Evolutionary conservation across 2,888 invertebrate species (phyloP), one percentile per base, ranked within the genome.

Genomic region (Onchidella celtica): DNA sequence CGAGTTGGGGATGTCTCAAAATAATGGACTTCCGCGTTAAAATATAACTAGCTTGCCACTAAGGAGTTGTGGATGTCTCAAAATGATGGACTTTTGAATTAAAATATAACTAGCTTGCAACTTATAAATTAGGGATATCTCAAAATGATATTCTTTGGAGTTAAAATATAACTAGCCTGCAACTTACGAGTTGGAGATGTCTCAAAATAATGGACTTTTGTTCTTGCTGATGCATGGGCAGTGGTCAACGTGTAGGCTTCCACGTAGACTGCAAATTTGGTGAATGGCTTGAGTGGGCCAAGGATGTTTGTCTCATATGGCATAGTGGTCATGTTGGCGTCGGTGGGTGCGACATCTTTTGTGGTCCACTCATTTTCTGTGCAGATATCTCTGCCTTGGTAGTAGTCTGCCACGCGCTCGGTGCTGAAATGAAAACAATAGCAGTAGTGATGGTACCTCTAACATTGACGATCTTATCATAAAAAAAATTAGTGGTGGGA

Each of bases 221-320:
- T 97, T 93, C 97, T 97, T 3, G 97, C 98, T 65, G 97, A 97
- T 47, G 88, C 85, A 79, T 84, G 88, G 27, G 92, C 92, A 69
- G 96, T 96, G 27, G 96, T 95, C 84, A 98, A 96, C 1, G 97
- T 98, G 93, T 97, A 97, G 0, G 99, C 98, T 94, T 97, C 97
- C 17, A 99, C 97, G 93, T 98, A 99, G 87, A 96, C 96, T 0
- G 98, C 99, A 94, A 99, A 99, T 86, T 96, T 96, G 0, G 98
- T 98, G 94, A 95, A 97, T 0, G 98, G 97, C 87, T 96, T 95
- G 47, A 99, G 94, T n/a, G n/a, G n/a, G 93, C 38, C 24, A 88
- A 24, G 1, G 59, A 66, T 9, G 17, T 17, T 14, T 0, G 24
- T 61, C 27, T 21, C 24, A 34, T 57, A 34, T 6, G 9, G 4